Percentiles rank a stretch among this genome's conserved stretches.
Conservation (phyloP, 2,888 invertebrate species). For the Dryococelus australis region DNA sequence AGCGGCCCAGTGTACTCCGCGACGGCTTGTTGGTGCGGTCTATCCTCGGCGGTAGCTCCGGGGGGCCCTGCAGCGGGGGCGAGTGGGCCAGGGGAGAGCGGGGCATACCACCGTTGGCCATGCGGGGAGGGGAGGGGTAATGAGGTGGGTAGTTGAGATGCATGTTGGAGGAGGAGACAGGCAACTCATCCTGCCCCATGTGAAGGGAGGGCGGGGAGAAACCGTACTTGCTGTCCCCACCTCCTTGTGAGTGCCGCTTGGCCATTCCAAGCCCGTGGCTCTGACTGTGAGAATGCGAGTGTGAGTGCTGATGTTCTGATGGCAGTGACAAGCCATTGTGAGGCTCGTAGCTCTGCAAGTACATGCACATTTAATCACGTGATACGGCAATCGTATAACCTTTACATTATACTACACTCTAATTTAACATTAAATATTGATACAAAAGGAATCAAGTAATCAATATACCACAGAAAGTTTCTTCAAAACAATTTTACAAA, state of each 20-base stretch:
- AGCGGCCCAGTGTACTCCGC: conserved; percentile 56
- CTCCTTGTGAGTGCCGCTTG: conserved; percentile 57
- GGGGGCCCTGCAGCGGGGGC: conserved; percentile 57
- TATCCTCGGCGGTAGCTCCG: conserved; percentile 86
- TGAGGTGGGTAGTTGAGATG: conserved; percentile 44
- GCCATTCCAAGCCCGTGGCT: conserved; percentile 42
- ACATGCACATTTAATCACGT: neutral
- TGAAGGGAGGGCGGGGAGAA: conserved; percentile 58
- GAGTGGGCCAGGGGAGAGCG: conserved; percentile 48
- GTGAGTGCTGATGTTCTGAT: conserved; percentile 36
- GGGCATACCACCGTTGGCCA: conserved; percentile 33
- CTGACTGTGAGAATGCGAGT: conserved; percentile 38
- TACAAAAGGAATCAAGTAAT: too few species aligned
- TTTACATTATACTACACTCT: too few species aligned
- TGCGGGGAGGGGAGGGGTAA: conserved; percentile 41
- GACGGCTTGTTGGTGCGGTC: conserved; percentile 80
- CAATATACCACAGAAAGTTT: too few species aligned
- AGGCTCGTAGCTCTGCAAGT: conserved; percentile 40
- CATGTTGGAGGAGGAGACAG: conserved; percentile 41
- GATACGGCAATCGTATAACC: too few species aligned
- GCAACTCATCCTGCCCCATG: conserved; percentile 32
- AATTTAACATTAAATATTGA: too few species aligned
- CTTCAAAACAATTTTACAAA: too few species aligned
- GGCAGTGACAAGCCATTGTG: conserved; percentile 40
- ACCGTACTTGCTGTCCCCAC: conserved; percentile 70